Base-by-base conservation (phyloP, 1,140 invertebrate genomes). In the Cataglyphis hispanica region DNA sequence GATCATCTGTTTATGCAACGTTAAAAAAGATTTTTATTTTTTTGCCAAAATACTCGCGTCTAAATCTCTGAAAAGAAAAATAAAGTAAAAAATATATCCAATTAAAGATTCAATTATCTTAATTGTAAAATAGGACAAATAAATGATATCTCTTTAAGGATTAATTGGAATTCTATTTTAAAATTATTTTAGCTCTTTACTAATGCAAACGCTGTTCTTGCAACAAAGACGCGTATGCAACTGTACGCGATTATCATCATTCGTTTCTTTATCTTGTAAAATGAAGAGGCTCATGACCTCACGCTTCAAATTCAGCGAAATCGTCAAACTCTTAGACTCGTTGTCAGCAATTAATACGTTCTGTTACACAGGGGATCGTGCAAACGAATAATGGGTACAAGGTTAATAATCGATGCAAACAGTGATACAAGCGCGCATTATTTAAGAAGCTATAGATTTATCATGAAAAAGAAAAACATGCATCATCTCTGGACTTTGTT, bases 401-500 rank as follows among this genome's bases (percentile, higher is more conserved):
- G 37, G 5, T 11, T 19, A 67, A 56, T 19, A 37, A 0, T 8
- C 19, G 5, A 16, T 2, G 16, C 3, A 50, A 69, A 6, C n/a
- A 27, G 10, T 53, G 25, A 69, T 5, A 27, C 1, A 46, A 16
- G 40, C 7, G 37, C 25, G 37, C 6, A 31, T 40, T 27, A 2
- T 72, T 81, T 53, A 70, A 27, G 22, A 81, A 70, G 43, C 2
- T 66, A 27, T n/a, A 8, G 40, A 8, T 75, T 61, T 72, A 40
- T 66, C 10, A 25, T 11, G 10, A 22, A 40, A 58, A 16, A 43
- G 13, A 84, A 3, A 16, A 27, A 37, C n/a, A 10, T 16, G 19
- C 10, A 16, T 7, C 19, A 22, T 7, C 7, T 56, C 67, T 53
- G 31, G 22, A 40, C 64, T 69, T 58, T n/a, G 43, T 70, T 31